A percentile compares a stretch with the other conserved stretches of the same genome.
These are phyloP conservation scores for Andrena cerasifolii DNA, from an alignment of 1,140 invertebrate species.

Conservation along the genomic window DNA sequence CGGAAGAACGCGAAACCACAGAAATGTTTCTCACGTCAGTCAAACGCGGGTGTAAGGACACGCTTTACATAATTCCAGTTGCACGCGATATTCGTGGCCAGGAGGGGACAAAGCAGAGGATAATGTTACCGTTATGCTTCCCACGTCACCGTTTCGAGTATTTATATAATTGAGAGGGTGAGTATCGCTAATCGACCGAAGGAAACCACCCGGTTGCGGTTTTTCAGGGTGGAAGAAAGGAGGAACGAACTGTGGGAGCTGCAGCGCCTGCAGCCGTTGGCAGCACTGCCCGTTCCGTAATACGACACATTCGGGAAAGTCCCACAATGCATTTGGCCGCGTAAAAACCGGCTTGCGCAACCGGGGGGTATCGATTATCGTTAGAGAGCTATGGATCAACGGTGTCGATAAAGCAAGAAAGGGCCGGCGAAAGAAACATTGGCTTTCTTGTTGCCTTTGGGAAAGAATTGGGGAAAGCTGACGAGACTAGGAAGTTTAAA, in stretches of 20 bases:
- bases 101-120: neutral
- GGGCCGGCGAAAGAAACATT: neutral
- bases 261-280: neutral
- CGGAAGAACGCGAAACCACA: neutral
- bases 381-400: constrained; percentile 46
- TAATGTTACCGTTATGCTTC: neutral
- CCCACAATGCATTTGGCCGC: constrained; percentile 48
- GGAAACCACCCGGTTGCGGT: neutral
- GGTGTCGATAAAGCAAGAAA: constrained; percentile 5
- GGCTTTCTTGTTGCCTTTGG: neutral
- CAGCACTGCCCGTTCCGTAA: constrained; percentile 36
- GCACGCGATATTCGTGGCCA: neutral
- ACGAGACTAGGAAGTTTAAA: neutral
- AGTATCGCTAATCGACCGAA: neutral
- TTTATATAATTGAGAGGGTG: neutral
- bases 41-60: neutral
- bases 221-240: neutral
- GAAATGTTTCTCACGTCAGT: neutral
- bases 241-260: neutral
- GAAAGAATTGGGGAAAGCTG: neutral
- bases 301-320: constrained; percentile 42
- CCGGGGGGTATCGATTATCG: constrained; percentile 54
- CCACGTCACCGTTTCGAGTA: neutral
- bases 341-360: constrained; percentile 55
- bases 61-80: neutral